Evolutionary conservation across 2,797 vertebrate genomes (phyloP).

Genomic region (Sciaenops ocellatus): DNA sequence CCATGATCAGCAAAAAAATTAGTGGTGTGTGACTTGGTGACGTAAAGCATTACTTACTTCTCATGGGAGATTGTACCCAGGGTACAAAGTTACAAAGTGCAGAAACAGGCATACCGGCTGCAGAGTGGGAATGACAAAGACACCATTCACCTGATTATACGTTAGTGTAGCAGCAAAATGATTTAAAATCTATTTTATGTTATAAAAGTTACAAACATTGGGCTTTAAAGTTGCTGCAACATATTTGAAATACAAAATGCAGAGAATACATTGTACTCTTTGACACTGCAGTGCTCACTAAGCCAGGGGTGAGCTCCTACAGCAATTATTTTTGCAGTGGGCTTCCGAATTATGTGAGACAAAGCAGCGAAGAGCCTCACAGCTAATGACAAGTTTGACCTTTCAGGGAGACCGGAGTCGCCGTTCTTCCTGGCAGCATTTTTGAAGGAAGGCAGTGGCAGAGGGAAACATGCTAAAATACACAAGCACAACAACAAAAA

Average conservation of each 20-base stretch:
- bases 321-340: conserved; percentile 47
- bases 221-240: conserved; percentile 1
- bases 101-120: no score
- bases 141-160: no score
- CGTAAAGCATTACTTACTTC: no score
- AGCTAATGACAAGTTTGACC: conserved; percentile 70
- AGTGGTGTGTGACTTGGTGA: no score
- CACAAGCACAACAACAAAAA: conserved; percentile 5
- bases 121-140: no score
- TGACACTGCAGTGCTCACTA: conserved; percentile 8
- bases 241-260: conserved; percentile 3
- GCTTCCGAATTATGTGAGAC: conserved; percentile 49
- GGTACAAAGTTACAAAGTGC: no score
- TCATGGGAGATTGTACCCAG: no score
- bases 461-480: conserved; percentile 36
- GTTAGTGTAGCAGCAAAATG: no score
- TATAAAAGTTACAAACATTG: no score
- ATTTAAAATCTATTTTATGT: no score
- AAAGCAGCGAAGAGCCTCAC: conserved; percentile 46
- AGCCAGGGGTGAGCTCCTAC: conserved; percentile 27
- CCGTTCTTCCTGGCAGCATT: conserved; percentile 27
- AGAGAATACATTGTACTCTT: conserved; percentile 9
- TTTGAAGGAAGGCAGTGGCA: conserved; percentile 19
- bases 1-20: no score
- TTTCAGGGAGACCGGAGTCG: conserved; percentile 43